Evolutionary conservation across 1,140 invertebrate genomes (phyloP).

Genomic region (Dendroctonus ponderosae): DNA sequence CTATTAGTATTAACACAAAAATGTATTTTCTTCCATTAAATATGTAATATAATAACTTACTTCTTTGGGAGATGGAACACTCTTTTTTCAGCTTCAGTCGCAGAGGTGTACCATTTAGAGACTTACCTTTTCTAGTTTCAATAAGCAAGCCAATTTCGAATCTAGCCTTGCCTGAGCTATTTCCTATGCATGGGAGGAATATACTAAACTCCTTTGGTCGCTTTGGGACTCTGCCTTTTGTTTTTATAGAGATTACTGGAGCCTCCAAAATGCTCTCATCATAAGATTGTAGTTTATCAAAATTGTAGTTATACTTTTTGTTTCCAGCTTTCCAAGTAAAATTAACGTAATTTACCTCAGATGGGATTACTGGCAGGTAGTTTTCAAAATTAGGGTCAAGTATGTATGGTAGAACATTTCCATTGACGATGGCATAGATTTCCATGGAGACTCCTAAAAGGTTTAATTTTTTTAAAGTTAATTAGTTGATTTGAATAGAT

Average conservation of each 20-base stretch:
- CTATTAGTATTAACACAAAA: slow-evolving; percentile 52
- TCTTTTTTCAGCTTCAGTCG: slow-evolving; percentile 88
- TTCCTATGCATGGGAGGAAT: slow-evolving; percentile 84
- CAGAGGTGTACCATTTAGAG: slow-evolving; percentile 85
- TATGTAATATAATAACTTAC: slow-evolving; percentile 60
- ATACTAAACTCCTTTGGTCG: slow-evolving; percentile 90
- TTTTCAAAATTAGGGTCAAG: slow-evolving; percentile 86
- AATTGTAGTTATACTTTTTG: slow-evolving; percentile 85
- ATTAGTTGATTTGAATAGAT: background rate
- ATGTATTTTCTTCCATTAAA: background rate
- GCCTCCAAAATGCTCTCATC: slow-evolving; percentile 79
- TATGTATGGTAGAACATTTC: slow-evolving; percentile 79
- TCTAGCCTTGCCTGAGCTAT: slow-evolving; percentile 82
- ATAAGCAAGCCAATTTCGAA: slow-evolving; percentile 88
- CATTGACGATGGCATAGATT: slow-evolving; percentile 85
- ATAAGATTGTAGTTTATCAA: slow-evolving; percentile 79
- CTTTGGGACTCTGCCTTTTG: slow-evolving; percentile 78
- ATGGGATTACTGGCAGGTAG: slow-evolving; percentile 84
- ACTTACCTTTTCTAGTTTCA: slow-evolving; percentile 70
- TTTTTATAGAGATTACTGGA: slow-evolving; percentile 83
- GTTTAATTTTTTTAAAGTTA: background rate
- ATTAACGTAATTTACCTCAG: slow-evolving; percentile 85
- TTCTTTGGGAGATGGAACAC: slow-evolving; percentile 76
- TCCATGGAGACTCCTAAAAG: slow-evolving; percentile 76
- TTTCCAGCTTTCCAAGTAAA: slow-evolving; percentile 88